Evolutionary conservation across 1,140 invertebrate genomes (phyloP).

Genomic region (Hormaphis cornu): DNA sequence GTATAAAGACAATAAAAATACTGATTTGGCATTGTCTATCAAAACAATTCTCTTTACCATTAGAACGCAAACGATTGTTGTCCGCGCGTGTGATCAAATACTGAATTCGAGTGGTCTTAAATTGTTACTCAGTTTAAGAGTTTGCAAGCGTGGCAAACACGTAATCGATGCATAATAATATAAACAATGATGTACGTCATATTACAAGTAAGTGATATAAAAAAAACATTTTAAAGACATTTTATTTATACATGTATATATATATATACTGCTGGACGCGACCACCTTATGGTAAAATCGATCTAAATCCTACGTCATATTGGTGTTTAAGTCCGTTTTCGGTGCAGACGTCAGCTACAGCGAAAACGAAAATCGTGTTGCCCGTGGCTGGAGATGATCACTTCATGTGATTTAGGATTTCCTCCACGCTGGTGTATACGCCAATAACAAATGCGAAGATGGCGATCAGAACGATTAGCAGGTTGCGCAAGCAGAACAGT

Average conservation of each 20-base stretch:
- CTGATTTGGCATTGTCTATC: conserved; percentile 13
- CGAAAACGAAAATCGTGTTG: neutral
- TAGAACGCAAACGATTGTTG: conserved; percentile 7
- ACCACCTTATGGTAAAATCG: neutral
- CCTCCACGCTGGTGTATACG: conserved; percentile 55
- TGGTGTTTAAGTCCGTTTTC: neutral
- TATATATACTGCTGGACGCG: neutral
- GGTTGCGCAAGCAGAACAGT: conserved; percentile 53
- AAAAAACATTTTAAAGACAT: neutral
- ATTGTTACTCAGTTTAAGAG: neutral
- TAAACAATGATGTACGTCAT: conserved; percentile 21
- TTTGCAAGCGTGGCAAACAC: neutral
- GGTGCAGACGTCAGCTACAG: neutral
- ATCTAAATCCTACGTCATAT: neutral
- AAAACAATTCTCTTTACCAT: neutral
- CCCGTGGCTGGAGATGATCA: neutral
- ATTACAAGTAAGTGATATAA: neutral
- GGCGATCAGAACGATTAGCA: conserved; percentile 49
- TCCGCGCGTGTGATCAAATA: neutral
- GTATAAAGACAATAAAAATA: conserved; percentile 25
- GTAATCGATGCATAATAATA: conserved; percentile 11
- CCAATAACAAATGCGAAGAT: conserved; percentile 58
- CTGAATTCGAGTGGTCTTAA: conserved; percentile 19
- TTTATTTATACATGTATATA: neutral
- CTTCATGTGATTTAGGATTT: conserved; percentile 46